phyloP scores from a whole-genome alignment of 2,113 vertebrate genomes.

The Takifugu flavidus region DNA sequence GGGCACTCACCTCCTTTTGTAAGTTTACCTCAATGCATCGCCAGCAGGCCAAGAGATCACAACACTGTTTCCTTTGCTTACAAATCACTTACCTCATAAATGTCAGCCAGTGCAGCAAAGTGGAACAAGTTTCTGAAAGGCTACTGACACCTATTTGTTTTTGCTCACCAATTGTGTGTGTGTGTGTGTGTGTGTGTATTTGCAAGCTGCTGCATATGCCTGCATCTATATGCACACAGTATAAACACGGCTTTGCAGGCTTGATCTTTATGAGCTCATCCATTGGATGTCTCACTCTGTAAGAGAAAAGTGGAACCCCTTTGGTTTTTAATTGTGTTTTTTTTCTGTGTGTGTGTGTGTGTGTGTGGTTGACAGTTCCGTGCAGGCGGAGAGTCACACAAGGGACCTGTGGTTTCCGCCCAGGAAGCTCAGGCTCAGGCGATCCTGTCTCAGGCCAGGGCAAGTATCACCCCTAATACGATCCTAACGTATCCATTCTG shows the following conservation, averaged over 20 bases:
- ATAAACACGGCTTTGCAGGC: constrained; percentile 36
- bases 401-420: constrained; percentile 88
- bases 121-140: constrained; percentile 56
- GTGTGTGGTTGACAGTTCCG: constrained; percentile 81
- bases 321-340: constrained; percentile 37
- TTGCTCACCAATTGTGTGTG: background rate
- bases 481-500: background rate
- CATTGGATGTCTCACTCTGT: constrained; percentile 21
- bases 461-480: constrained; percentile 60
- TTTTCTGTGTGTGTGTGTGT: constrained; percentile 5
- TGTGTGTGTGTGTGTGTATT: background rate
- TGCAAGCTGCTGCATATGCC: background rate
- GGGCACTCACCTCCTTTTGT: constrained; percentile 37
- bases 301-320: constrained; percentile 26
- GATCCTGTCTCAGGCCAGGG: constrained; percentile 93
- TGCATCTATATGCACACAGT: background rate
- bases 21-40: constrained; percentile 42
- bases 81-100: constrained; percentile 68
- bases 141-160: constrained; percentile 37
- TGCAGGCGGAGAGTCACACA: constrained; percentile 88
- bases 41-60: constrained; percentile 33
- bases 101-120: constrained; percentile 58
- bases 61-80: constrained; percentile 56
- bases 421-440: constrained; percentile 98
- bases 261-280: constrained; percentile 22